Evolutionary conservation across 2,888 invertebrate genomes (phyloP).

Genomic region (Cheilosia urbana): DNA sequence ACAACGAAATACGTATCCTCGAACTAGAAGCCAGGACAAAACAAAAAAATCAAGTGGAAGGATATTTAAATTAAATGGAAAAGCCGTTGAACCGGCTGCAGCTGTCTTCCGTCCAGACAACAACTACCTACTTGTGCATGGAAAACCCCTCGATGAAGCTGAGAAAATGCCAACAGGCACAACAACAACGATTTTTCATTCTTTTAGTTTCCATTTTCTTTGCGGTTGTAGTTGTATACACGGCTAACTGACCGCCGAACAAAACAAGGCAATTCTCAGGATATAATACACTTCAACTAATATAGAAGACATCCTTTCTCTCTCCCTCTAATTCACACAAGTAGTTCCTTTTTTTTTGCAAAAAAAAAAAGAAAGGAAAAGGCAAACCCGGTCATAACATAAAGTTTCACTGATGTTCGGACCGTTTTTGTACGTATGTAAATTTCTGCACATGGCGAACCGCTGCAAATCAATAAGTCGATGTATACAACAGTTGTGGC

Average conservation of each 20-base stretch:
- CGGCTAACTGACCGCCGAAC: constrained; percentile 60
- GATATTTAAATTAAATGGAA: constrained; percentile 72
- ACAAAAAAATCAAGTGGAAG: constrained; percentile 30
- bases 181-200: constrained; percentile 40
- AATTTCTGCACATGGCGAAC: constrained; percentile 70
- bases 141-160: constrained; percentile 8
- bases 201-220: constrained; percentile 35
- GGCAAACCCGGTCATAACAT: constrained; percentile 65
- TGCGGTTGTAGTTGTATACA: constrained; percentile 47
- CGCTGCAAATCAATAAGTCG: constrained; percentile 72
- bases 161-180: constrained; percentile 52
- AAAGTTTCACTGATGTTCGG: constrained; percentile 66
- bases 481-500: constrained; percentile 72
- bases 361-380: neutral
- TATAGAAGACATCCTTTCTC: constrained; percentile 15
- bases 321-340: neutral
- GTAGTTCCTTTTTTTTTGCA: neutral
- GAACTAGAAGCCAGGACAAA: constrained; percentile 52
- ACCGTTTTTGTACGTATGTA: constrained; percentile 60
- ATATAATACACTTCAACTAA: constrained; percentile 26
- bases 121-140: constrained; percentile 48
- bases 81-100: constrained; percentile 72
- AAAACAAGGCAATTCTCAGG: constrained; percentile 44
- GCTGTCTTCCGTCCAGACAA: constrained; percentile 65
- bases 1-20: constrained; percentile 58